Conservation (phyloP, 2,113 vertebrate genomes). For the Serinus canaria region DNA sequence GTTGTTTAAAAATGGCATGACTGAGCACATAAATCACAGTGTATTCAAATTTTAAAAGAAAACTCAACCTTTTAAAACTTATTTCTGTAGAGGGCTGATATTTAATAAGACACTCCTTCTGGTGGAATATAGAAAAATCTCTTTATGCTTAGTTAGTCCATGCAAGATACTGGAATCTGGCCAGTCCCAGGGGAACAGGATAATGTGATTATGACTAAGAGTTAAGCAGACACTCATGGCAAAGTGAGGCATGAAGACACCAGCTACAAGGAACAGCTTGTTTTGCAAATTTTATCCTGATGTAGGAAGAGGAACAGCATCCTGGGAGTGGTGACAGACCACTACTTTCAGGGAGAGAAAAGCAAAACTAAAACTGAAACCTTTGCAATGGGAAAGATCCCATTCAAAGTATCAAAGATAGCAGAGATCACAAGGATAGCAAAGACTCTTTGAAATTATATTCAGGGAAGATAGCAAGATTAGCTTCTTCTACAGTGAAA, state of each 20-base stretch:
- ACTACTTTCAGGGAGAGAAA: neutral
- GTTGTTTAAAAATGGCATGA: neutral
- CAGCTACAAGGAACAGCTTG: neutral
- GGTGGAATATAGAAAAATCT: neutral
- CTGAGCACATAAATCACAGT: neutral
- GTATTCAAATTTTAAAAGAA: neutral
- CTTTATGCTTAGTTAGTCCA: neutral
- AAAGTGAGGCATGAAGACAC: neutral
- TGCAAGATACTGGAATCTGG: neutral
- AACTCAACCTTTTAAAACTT: neutral
- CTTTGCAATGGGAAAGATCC: neutral
- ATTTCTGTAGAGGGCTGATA: neutral
- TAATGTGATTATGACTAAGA: neutral
- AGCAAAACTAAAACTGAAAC: neutral
- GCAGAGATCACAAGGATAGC: neutral
- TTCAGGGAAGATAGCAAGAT: neutral
- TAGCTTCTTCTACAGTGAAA: neutral
- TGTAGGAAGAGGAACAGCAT: neutral
- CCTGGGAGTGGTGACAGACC: neutral
- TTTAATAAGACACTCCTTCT: neutral
- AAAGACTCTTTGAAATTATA: neutral
- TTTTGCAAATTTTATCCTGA: neutral
- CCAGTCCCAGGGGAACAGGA: neutral
- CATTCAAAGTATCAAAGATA: neutral
- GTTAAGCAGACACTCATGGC: neutral